phyloP scores from a whole-genome alignment of 2,888 invertebrate genomes.

The Callyntrura sp. region DNA sequence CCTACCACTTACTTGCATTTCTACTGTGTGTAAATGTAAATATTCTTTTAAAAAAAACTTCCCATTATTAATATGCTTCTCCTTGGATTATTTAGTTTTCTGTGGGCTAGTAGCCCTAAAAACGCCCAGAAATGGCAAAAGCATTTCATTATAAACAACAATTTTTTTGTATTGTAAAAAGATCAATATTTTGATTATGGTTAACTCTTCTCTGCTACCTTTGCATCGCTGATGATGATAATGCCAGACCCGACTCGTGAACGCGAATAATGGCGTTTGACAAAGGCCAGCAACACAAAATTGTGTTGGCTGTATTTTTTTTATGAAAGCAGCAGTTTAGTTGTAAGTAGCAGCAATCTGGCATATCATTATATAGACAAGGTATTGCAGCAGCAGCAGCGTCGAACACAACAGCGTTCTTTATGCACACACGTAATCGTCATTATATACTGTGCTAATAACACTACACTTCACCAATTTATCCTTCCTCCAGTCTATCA shows the following conservation, averaged over 20 bases:
- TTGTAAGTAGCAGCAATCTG: background rate
- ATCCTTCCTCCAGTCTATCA: no score
- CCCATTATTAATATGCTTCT: no score
- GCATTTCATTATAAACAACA: conserved; percentile 41
- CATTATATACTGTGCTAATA: no score
- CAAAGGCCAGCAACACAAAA: background rate
- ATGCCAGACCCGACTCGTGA: background rate
- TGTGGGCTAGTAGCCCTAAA: background rate
- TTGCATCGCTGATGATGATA: background rate
- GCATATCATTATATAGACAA: conserved; percentile 11
- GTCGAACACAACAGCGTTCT: no score
- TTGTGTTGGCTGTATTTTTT: no score
- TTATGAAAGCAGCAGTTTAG: background rate
- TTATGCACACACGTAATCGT: no score
- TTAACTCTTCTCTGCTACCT: background rate
- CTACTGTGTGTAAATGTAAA: background rate
- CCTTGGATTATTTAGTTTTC: no score
- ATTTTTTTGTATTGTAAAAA: conserved; percentile 68
- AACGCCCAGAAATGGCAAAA: conserved; percentile 22
- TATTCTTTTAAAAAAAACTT: no score
- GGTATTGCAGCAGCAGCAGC: no score
- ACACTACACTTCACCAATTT: no score
- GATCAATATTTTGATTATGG: conserved; percentile 62
- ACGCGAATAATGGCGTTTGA: no score
- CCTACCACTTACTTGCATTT: background rate